phyloP scores from a whole-genome alignment of 2,888 invertebrate species.

The Octonoba sinensis region DNA sequence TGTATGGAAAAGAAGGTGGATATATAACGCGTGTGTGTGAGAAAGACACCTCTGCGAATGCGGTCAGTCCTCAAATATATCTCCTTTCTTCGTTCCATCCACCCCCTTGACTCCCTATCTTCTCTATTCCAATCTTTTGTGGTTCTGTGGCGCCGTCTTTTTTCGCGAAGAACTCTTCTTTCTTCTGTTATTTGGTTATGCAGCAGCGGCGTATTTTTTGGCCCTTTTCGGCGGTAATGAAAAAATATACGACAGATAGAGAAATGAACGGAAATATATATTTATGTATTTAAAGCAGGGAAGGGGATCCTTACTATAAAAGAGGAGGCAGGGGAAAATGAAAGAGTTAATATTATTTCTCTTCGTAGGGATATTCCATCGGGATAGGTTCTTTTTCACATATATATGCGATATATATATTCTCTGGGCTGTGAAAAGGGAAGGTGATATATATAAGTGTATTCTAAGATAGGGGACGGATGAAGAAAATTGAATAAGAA shows the following conservation, averaged over 20 bases:
- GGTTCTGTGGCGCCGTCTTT: conserved; percentile 12
- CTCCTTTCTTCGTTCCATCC: conserved; percentile 23
- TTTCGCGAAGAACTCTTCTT: neutral
- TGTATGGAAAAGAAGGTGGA: conserved; percentile 1
- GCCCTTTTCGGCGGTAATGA: conserved; percentile 46
- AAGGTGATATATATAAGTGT: conserved; percentile 44
- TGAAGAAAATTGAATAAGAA: conserved; percentile 63
- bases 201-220: conserved; percentile 40
- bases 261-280: conserved; percentile 61
- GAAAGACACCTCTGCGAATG: conserved; percentile 14
- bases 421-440: neutral
- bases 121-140: conserved; percentile 44
- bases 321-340: conserved; percentile 6
- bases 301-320: conserved; percentile 19
- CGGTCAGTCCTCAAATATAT: conserved; percentile 61
- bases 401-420: conserved; percentile 27
- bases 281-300: conserved; percentile 62
- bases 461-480: conserved; percentile 27
- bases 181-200: conserved; percentile 28
- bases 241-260: conserved; percentile 34
- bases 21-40: conserved; percentile 7
- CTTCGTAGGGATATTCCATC: conserved; percentile 15
- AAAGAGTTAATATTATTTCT: no score
- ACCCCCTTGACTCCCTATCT: conserved; percentile 27
- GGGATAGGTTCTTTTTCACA: conserved; percentile 35